These are phyloP conservation scores for Aselliscus stoliczkanus DNA, from an alignment of 2,797 vertebrate species.

Conservation along the genomic window DNA sequence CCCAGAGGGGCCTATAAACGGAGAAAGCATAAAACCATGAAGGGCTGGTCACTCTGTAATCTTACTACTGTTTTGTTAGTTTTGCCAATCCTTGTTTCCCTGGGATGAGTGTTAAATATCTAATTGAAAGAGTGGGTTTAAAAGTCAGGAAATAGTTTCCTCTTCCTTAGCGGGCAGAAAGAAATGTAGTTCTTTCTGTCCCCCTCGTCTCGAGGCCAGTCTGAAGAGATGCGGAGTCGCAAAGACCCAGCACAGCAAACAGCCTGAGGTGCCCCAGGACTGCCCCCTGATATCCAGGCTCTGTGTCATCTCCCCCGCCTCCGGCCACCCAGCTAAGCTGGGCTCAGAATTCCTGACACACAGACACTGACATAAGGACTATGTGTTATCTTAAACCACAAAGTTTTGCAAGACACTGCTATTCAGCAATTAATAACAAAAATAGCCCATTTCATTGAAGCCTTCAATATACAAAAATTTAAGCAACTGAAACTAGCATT, in stretches of 20 bases:
- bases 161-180: not conserved
- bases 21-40: not conserved
- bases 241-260: not conserved
- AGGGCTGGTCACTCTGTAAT: not conserved
- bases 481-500: not conserved
- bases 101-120: not conserved
- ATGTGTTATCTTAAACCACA: not conserved
- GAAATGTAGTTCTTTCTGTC: not conserved
- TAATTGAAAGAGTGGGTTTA: not conserved
- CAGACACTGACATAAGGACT: not conserved
- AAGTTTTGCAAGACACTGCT: not conserved
- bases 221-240: not conserved
- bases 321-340: not conserved
- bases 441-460: not conserved
- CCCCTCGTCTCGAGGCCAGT: not conserved
- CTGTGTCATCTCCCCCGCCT: not conserved
- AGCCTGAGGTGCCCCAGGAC: not conserved
- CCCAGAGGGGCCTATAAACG: not conserved
- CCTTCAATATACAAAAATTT: not conserved
- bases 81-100: not conserved
- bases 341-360: not conserved
- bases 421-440: not conserved
- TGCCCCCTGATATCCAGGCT: not conserved
- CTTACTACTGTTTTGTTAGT: not conserved
- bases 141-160: not conserved